These are phyloP conservation scores for Pachyramphus minor DNA, from an alignment of 2,113 vertebrate genomes.

Conservation along the genomic window DNA sequence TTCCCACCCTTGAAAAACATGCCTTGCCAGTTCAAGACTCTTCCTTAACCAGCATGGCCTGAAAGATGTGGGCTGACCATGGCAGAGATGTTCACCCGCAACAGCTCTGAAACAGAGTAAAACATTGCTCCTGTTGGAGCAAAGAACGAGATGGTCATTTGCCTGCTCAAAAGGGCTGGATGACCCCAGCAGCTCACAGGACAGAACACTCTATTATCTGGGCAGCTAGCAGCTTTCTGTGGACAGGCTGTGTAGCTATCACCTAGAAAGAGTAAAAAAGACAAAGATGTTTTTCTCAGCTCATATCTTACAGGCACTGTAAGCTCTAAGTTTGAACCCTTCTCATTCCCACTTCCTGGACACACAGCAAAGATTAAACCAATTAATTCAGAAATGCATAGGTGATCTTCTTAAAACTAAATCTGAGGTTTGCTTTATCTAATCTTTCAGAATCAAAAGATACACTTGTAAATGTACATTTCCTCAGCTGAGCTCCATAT, in stretches of 20 bases:
- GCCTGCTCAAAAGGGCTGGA: neutral
- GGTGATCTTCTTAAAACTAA: neutral
- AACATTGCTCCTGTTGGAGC: neutral
- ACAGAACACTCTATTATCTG: neutral
- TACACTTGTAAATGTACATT: neutral
- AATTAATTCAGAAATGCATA: neutral
- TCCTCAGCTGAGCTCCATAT: neutral
- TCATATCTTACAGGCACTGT: neutral
- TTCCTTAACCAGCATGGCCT: neutral
- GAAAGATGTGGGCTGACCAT: neutral
- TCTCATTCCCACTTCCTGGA: neutral
- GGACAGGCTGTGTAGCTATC: neutral
- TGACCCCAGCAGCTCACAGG: neutral
- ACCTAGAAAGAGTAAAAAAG: neutral
- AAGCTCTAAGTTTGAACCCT: neutral
- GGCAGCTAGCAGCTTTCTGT: neutral
- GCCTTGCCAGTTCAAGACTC: neutral
- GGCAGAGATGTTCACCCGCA: neutral
- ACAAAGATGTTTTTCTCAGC: neutral
- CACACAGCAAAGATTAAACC: neutral
- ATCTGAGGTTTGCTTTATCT: neutral
- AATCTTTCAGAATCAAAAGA: neutral
- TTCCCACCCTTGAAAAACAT: neutral
- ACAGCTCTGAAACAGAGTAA: neutral
- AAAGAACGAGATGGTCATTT: neutral